A percentile compares a stretch with the other conserved stretches of the same genome.
Evolutionary conservation across 2,888 invertebrate species (phyloP).

Genomic region (Limnephilus lunatus): DNA sequence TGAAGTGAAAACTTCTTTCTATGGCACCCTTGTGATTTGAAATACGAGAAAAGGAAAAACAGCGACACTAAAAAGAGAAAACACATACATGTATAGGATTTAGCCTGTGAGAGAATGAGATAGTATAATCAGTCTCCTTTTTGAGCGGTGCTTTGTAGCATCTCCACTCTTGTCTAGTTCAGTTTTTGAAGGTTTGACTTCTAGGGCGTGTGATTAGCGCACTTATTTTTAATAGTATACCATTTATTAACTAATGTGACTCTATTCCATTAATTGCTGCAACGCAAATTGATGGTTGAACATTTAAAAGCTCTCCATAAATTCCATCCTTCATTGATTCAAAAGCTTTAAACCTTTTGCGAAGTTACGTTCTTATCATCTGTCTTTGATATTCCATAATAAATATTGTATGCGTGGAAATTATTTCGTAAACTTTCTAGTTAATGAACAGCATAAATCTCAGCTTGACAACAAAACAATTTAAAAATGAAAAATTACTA

Average conservation of each 20-base stretch:
- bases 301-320: neutral
- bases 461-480: constrained; percentile 37
- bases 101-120: too few relatives aligned
- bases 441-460: constrained; percentile 40
- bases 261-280: neutral
- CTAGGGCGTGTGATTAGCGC: too few relatives aligned
- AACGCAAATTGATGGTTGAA: neutral
- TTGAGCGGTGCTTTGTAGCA: too few relatives aligned
- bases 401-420: constrained; percentile 18
- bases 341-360: neutral
- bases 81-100: too few relatives aligned
- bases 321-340: neutral
- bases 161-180: too few relatives aligned
- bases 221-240: neutral
- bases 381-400: neutral
- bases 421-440: constrained; percentile 23
- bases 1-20: too few relatives aligned
- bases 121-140: too few relatives aligned
- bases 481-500: constrained; percentile 47
- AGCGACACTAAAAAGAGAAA: too few relatives aligned
- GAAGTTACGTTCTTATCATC: neutral
- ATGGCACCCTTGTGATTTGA: too few relatives aligned
- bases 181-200: too few relatives aligned
- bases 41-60: too few relatives aligned
- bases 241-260: neutral